A percentile compares a stretch with the other conserved stretches of the same genome.
phyloP scores from a whole-genome alignment of 2,797 vertebrate species.

The Periophthalmus magnuspinnatus region DNA sequence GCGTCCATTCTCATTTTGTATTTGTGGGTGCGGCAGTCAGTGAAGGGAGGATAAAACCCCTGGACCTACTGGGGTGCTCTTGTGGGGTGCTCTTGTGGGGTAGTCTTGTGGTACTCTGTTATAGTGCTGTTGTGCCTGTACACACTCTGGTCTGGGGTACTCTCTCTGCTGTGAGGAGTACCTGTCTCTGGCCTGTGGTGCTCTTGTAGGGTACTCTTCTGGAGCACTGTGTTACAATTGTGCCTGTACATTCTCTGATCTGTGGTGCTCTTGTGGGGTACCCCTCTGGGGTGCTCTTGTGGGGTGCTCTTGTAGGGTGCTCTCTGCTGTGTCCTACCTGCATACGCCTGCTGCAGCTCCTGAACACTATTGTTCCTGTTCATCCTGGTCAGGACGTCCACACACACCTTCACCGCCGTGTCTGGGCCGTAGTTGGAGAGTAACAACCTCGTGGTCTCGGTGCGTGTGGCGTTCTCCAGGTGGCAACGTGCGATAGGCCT shows the following conservation, averaged over 20 bases:
- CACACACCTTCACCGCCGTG: background rate
- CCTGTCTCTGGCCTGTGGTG: too few relatives aligned
- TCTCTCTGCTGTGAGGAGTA: too few relatives aligned
- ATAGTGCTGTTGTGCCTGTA: too few relatives aligned
- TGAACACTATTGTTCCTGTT: background rate
- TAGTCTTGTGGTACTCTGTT: too few relatives aligned
- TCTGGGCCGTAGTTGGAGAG: slow-evolving; percentile 8
- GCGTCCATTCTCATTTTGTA: too few relatives aligned
- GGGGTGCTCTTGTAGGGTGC: background rate
- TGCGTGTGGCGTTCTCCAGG: slow-evolving; percentile 8
- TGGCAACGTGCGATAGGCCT: accelerated
- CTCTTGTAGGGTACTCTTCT: background rate
- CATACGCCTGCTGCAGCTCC: background rate
- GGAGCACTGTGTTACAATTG: background rate
- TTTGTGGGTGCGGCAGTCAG: too few relatives aligned
- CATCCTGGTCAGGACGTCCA: slow-evolving; percentile 28
- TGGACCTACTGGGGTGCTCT: too few relatives aligned
- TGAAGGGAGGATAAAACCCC: too few relatives aligned
- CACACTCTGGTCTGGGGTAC: too few relatives aligned
- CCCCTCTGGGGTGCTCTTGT: background rate
- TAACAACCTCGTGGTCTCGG: slow-evolving; percentile 15
- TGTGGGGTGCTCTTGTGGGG: too few relatives aligned
- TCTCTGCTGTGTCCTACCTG: slow-evolving; percentile 14
- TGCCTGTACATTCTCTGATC: background rate
- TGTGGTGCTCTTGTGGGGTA: background rate